Base-by-base conservation (phyloP, 2,888 invertebrate genomes). In the Acleris emargana region DNA sequence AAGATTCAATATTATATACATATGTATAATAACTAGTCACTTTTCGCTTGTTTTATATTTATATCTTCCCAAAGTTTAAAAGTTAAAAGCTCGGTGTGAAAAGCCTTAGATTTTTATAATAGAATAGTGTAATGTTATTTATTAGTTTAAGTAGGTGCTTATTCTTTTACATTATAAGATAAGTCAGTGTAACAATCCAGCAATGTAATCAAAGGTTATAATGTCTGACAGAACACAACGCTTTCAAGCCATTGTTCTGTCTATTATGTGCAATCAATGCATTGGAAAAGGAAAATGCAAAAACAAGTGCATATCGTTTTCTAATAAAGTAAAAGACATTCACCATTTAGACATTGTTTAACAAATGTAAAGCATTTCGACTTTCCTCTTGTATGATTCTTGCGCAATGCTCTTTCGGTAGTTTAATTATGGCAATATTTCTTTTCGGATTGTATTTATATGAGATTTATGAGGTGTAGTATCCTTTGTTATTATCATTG, bases 271-370 rank as follows among this genome's bases (percentile, higher is more conserved):
- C 55, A 51, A 54, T 59, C 51, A 62, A 38, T 55, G 58, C 43
- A 38, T 13, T 32, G 22, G 32, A 58, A 49, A 55, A 55, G 45
- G 58, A 51, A 38, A 54, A 58, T 63, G 68, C 25, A 60, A 63
- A 63, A 62, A 62, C 66, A 59, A 58, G 47, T 58, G 70, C 69
- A 71, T 70, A 67, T 71, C 61, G 63, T 71, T 71, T 73, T 71
- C 68, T 72, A 68, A 71, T 68, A 60, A 69, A 69, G 62, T 69
- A 64, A 69, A 54, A 63, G 77, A 77, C 76, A 79, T 83, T 84
- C 84, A 85, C 87, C 86, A 83, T 77, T 77, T 76, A 79, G 87
- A 85, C 87, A 87, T 87, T 87, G 87, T 86, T 84, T 78, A 70
- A 73, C 64, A 73, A 71, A 71, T 73, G 71, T 54, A 58, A 66